Percentiles rank a stretch among this genome's conserved stretches.
Conservation (phyloP, 2,113 vertebrate genomes). For the Turnix velox region DNA sequence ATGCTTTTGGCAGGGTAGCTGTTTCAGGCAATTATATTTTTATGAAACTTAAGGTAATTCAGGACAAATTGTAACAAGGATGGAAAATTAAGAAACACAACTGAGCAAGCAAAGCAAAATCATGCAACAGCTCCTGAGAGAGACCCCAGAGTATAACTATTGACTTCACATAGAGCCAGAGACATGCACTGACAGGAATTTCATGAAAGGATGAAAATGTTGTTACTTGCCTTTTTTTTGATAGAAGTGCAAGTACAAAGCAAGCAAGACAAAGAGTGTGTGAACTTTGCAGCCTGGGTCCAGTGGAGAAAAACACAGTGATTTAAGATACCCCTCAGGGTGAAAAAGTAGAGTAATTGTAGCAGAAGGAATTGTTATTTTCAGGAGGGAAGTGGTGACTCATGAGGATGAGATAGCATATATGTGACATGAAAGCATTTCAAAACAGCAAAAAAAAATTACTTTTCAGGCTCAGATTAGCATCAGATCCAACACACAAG, state of each 20-base stretch:
- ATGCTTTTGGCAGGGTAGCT: background rate
- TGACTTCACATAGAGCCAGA: background rate
- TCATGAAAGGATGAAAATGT: background rate
- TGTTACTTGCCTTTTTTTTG: background rate
- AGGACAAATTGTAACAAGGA: background rate
- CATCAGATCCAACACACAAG: background rate
- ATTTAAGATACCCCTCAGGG: background rate
- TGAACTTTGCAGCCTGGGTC: background rate
- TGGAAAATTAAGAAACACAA: background rate
- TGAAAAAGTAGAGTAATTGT: background rate
- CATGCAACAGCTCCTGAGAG: background rate
- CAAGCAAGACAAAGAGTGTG: background rate
- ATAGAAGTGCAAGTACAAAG: background rate
- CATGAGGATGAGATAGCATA: background rate
- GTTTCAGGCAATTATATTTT: background rate
- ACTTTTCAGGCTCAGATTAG: background rate
- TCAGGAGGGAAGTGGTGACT: background rate
- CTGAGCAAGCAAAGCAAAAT: background rate
- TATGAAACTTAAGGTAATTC: background rate
- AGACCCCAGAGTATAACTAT: background rate
- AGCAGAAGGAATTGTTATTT: background rate
- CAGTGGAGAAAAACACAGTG: background rate
- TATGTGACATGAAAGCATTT: conserved; percentile 29
- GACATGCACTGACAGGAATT: background rate
- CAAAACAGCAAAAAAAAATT: background rate